Evolutionary conservation across 1,140 invertebrate species (phyloP).

Genomic region (Camponotus floridanus): DNA sequence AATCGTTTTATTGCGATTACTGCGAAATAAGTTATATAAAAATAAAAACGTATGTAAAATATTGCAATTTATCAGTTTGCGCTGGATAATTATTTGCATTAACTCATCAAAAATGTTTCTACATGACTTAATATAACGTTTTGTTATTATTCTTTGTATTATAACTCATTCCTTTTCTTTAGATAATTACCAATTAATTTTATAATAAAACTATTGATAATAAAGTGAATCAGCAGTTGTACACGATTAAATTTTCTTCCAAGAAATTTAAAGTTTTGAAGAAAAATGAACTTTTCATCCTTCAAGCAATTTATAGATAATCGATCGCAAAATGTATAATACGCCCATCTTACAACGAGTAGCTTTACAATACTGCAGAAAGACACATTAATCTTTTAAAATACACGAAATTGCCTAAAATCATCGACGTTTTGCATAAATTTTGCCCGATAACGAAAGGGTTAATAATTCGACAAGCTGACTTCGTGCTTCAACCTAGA

Average conservation of each 20-base stretch:
- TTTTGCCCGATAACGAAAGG: constrained; percentile 35
- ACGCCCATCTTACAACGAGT: background rate
- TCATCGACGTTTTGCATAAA: constrained; percentile 42
- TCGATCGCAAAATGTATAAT: background rate
- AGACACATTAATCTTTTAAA: constrained; percentile 34
- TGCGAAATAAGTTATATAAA: background rate
- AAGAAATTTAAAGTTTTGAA: background rate
- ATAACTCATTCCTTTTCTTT: background rate
- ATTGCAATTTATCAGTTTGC: background rate
- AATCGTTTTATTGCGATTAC: background rate
- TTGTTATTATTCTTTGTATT: background rate
- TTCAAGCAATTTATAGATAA: background rate
- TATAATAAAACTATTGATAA: background rate
- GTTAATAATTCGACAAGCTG: constrained; percentile 57
- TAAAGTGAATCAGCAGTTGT: background rate
- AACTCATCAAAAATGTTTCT: background rate
- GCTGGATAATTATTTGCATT: background rate
- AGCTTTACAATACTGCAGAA: background rate
- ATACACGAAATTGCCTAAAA: background rate
- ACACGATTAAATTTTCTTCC: background rate
- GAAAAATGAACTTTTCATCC: background rate
- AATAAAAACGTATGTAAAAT: background rate
- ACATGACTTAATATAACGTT: background rate
- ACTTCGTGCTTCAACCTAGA: constrained; percentile 42
- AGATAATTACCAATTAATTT: background rate